Percentiles rank a stretch among this genome's conserved stretches.
Conservation (phyloP, 2,888 invertebrate species). For the Chironomus tentans region DNA sequence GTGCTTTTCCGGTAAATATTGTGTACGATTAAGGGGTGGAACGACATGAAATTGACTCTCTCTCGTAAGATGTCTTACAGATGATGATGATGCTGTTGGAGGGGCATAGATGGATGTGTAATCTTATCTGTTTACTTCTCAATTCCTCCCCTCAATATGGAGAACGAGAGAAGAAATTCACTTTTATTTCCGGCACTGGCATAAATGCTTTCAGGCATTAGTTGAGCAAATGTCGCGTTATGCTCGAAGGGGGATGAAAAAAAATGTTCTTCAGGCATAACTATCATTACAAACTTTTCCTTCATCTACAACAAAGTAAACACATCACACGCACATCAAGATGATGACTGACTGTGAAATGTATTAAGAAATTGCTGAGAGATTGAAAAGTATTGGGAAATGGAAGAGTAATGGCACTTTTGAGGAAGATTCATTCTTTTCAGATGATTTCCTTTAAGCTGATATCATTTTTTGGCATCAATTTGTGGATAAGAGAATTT, state of each 20-base stretch:
- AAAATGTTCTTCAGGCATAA: neutral
- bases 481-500: too few relatives aligned
- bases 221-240: neutral
- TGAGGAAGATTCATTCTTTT: neutral
- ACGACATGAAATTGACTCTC: constrained; percentile 7
- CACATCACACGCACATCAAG: neutral
- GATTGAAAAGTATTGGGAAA: neutral
- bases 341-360: neutral
- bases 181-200: constrained; percentile 11
- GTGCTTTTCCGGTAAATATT: constrained; percentile 4
- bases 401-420: too few relatives aligned
- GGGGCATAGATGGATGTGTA: constrained; percentile 1
- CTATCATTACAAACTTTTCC: neutral
- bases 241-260: neutral
- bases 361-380: neutral
- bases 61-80: neutral
- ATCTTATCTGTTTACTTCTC: constrained; percentile 22
- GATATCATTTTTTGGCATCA: too few relatives aligned
- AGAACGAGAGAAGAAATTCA: neutral
- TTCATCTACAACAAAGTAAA: neutral
- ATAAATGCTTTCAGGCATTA: constrained; percentile 5
- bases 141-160: neutral
- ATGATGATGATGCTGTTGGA: neutral
- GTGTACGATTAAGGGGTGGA: neutral
- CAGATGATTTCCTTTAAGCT: too few relatives aligned